These are phyloP conservation scores for Lepetodrilus schrolli DNA, from an alignment of 2,888 invertebrate species.

Conservation along the genomic window DNA sequence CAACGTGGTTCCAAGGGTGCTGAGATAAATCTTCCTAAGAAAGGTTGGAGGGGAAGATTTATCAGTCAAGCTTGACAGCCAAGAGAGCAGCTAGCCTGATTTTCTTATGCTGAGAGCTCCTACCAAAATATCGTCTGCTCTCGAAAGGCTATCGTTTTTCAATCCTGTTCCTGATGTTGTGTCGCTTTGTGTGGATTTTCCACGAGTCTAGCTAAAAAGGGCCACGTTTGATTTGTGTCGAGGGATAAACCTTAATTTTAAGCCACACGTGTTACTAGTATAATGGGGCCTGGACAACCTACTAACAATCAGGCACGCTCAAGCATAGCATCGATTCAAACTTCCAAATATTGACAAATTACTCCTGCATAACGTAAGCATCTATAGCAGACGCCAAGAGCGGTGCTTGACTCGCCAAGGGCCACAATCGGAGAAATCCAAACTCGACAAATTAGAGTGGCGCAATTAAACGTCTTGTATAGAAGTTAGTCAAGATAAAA, in stretches of 20 bases:
- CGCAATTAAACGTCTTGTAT: neutral
- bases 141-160: conserved; percentile 32
- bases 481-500: neutral
- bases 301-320: neutral
- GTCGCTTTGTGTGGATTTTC: neutral
- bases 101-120: conserved; percentile 28
- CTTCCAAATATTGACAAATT: conserved; percentile 44
- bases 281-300: neutral
- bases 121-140: conserved; percentile 32
- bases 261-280: neutral
- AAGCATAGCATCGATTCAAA: conserved; percentile 37
- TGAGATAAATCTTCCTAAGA: conserved; percentile 28
- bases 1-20: neutral
- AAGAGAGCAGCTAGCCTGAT: conserved; percentile 29
- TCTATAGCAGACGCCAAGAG: neutral
- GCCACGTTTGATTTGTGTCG: neutral
- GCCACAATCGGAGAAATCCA: conserved; percentile 13
- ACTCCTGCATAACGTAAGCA: conserved; percentile 29
- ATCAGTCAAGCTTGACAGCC: conserved; percentile 34
- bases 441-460: conserved; percentile 6
- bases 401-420: neutral
- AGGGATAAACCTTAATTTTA: conserved; percentile 1
- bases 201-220: neutral
- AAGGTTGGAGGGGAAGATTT: conserved; percentile 33
- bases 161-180: conserved; percentile 4